Evolutionary conservation across 2,113 vertebrate species (phyloP).

Genomic region (Cryptotis parvus): DNA sequence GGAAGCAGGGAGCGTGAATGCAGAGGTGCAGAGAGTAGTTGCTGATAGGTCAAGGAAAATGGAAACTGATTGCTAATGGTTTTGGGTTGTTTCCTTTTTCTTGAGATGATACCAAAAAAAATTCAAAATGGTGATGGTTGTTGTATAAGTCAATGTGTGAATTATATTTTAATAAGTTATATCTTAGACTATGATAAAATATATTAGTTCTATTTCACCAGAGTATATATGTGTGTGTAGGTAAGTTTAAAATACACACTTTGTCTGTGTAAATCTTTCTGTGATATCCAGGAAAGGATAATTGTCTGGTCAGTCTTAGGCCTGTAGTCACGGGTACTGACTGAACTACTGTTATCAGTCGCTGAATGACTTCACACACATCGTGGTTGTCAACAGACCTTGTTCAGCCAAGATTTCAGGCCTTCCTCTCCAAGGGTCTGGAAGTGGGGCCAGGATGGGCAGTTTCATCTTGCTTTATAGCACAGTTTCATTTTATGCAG

Average conservation of each 20-base stretch:
- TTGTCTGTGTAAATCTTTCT: no score
- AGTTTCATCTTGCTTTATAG: slow-evolving; percentile 15
- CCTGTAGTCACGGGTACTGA: neutral
- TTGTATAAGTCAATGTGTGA: no score
- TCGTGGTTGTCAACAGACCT: neutral
- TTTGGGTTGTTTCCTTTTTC: no score
- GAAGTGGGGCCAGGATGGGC: neutral
- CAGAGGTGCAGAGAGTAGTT: neutral
- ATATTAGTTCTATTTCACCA: no score
- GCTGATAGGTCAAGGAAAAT: neutral
- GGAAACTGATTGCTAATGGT: neutral
- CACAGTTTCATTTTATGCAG: neutral
- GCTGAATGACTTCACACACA: neutral
- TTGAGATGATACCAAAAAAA: no score
- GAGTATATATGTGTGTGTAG: no score
- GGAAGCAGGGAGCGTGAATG: neutral
- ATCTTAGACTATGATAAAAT: no score
- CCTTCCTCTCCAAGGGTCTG: neutral
- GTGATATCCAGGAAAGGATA: neutral
- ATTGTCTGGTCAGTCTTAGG: slow-evolving; percentile 5
- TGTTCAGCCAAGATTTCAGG: neutral
- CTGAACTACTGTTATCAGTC: neutral
- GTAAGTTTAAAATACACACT: no score
- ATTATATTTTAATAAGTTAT: no score
- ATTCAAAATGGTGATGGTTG: no score